phyloP scores from a whole-genome alignment of 2,113 vertebrate genomes.

The Dicentrarchus labrax region DNA sequence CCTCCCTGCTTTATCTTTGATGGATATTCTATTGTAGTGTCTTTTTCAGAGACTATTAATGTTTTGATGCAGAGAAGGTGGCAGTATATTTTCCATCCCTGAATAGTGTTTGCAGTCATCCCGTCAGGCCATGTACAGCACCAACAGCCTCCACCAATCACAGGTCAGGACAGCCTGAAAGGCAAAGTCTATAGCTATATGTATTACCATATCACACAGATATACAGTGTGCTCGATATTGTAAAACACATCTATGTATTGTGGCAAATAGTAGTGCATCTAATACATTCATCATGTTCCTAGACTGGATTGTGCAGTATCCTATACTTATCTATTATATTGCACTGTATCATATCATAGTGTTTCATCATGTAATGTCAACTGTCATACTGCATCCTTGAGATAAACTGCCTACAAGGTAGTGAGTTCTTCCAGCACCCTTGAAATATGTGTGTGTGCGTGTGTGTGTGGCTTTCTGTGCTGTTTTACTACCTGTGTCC shows the following conservation, averaged over 20 bases:
- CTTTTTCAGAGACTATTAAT: neutral
- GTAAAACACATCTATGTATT: neutral
- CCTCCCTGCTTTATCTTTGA: neutral
- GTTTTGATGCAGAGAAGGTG: neutral
- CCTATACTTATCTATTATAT: neutral
- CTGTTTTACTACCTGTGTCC: slow-evolving; percentile 27
- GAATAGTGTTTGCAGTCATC: neutral
- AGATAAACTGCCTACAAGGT: slow-evolving; percentile 43
- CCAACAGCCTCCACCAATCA: neutral
- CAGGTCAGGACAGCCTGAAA: neutral
- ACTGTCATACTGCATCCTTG: slow-evolving; percentile 12
- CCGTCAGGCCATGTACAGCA: neutral
- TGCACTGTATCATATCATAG: slow-evolving; percentile 9
- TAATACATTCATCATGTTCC: slow-evolving; percentile 1
- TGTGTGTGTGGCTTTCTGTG: neutral
- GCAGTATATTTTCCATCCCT: neutral
- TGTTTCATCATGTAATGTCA: slow-evolving; percentile 36
- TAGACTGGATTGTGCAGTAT: neutral
- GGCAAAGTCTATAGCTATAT: neutral
- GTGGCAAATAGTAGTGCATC: neutral
- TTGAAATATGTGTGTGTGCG: slow-evolving; percentile 21
- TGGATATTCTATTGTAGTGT: neutral
- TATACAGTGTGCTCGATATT: neutral
- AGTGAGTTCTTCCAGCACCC: slow-evolving; percentile 32
- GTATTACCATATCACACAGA: neutral